phyloP scores from a whole-genome alignment of 2,888 invertebrate genomes.

The Ferrisia virgata region DNA sequence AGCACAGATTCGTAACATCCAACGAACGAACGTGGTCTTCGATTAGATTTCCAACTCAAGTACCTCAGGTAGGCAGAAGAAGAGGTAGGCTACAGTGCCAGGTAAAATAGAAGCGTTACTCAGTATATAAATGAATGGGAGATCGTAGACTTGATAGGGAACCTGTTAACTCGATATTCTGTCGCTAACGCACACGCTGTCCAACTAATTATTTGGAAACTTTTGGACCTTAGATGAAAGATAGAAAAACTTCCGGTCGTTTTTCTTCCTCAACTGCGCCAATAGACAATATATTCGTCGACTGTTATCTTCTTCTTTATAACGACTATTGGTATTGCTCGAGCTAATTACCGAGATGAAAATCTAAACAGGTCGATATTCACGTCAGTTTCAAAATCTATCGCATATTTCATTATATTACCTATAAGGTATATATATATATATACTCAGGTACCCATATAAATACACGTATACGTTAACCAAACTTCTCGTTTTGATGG shows the following conservation, averaged over 20 bases:
- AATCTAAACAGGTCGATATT: conserved; percentile 14
- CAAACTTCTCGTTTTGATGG: not conserved
- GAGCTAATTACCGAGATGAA: conserved; percentile 15
- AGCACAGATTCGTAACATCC: not conserved
- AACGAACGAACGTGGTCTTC: not conserved
- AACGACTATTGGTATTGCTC: conserved; percentile 22
- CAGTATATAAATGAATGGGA: conserved; percentile 21
- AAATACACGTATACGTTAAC: no score
- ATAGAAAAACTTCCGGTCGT: conserved; percentile 40
- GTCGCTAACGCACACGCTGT: conserved; percentile 32
- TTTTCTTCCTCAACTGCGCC: conserved; percentile 19
- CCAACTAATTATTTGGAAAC: conserved; percentile 40
- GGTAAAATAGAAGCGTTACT: conserved; percentile 20
- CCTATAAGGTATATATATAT: no score
- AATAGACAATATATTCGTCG: conserved; percentile 18
- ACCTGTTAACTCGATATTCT: conserved; percentile 40
- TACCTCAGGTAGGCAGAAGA: no score
- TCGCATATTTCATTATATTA: conserved; percentile 5
- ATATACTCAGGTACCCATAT: no score
- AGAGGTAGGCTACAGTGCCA: not conserved
- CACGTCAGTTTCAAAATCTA: not conserved
- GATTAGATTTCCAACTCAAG: not conserved
- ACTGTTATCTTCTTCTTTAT: not conserved
- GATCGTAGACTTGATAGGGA: conserved; percentile 37
- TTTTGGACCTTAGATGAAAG: conserved; percentile 37